Evolutionary conservation across 1,140 invertebrate genomes (phyloP).

Genomic region (Drosophila pruinosa): DNA sequence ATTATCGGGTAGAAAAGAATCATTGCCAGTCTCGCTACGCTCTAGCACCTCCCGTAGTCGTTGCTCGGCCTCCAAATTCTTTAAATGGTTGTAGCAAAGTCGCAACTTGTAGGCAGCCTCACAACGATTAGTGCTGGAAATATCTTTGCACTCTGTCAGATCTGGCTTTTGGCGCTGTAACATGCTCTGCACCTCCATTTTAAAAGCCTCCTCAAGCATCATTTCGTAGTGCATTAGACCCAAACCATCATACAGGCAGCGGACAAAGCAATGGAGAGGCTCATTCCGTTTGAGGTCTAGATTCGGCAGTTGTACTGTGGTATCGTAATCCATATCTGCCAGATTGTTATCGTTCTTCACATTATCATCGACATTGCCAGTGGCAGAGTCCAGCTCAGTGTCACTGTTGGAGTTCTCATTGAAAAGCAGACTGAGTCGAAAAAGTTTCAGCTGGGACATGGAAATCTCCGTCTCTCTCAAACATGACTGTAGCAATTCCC

Average conservation of each 20-base stretch:
- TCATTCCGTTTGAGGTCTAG: conserved; percentile 63
- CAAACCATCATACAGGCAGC: conserved; percentile 58
- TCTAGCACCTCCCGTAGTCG: conserved; percentile 61
- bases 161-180: conserved; percentile 50
- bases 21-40: conserved; percentile 34
- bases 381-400: conserved; percentile 24
- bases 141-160: conserved; percentile 55
- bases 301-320: conserved; percentile 26
- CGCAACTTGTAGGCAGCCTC: conserved; percentile 72
- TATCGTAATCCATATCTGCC: conserved; percentile 44
- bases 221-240: conserved; percentile 60
- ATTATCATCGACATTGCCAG: conserved; percentile 39
- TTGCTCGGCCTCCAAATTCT: conserved; percentile 67
- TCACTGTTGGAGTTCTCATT: conserved; percentile 53
- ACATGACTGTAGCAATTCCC: conserved; percentile 60
- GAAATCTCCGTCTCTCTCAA: conserved; percentile 66
- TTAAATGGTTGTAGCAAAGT: conserved; percentile 70
- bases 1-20: conserved; percentile 3
- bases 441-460: conserved; percentile 70
- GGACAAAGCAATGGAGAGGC: conserved; percentile 66
- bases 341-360: conserved; percentile 36
- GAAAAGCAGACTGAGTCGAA: conserved; percentile 60
- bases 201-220: conserved; percentile 64
- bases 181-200: conserved; percentile 49
- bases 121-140: conserved; percentile 58